Evolutionary conservation across 2,888 invertebrate genomes (phyloP).

Genomic region (Artemia sinica): DNA sequence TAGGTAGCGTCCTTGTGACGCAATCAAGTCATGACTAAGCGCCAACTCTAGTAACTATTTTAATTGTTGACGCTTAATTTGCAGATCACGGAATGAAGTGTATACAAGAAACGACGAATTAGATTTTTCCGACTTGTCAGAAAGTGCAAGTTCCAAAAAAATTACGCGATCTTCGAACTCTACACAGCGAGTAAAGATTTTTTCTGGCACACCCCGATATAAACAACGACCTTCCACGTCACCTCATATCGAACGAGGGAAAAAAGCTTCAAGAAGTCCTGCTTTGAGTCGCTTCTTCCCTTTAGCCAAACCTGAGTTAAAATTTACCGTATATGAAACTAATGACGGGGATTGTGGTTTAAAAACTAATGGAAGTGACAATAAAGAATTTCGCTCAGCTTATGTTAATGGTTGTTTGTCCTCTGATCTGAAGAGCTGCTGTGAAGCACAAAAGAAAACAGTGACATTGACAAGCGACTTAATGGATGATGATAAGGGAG

Average conservation of each 20-base stretch:
- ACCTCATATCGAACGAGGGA: background rate
- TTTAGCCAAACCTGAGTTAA: background rate
- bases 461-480: background rate
- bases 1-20: too few relatives aligned
- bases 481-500: background rate
- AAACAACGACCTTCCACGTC: constrained; percentile 3
- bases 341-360: background rate
- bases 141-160: too few relatives aligned
- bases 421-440: background rate
- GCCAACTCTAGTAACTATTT: too few relatives aligned
- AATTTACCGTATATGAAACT: background rate
- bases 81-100: too few relatives aligned
- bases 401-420: constrained; percentile 7
- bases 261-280: background rate
- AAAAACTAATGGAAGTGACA: background rate
- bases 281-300: background rate
- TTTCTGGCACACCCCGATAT: background rate
- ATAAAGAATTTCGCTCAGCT: background rate
- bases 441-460: background rate
- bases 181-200: too few relatives aligned
- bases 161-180: too few relatives aligned
- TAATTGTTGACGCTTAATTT: too few relatives aligned
- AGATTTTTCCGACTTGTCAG: too few relatives aligned
- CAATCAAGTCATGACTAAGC: too few relatives aligned
- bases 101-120: too few relatives aligned